Conservation (phyloP, 2,888 invertebrate genomes). For the Spodoptera littoralis region DNA sequence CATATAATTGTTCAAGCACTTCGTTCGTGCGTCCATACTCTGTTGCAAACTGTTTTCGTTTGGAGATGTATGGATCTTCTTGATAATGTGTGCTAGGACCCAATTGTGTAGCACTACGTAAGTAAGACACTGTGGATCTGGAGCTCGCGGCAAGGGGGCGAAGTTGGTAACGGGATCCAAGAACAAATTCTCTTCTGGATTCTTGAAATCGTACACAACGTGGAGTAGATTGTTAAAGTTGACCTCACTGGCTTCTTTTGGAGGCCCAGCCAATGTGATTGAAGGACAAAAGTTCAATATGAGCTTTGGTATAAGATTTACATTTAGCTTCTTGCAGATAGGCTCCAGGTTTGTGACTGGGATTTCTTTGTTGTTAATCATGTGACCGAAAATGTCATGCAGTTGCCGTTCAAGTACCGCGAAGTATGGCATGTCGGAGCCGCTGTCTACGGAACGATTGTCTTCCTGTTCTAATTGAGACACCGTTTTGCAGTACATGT, state of each 20-base stretch:
- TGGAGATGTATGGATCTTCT: constrained; percentile 89
- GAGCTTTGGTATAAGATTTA: constrained; percentile 93
- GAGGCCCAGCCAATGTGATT: constrained; percentile 82
- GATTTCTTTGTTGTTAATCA: constrained; percentile 91
- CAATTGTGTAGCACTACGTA: constrained; percentile 91
- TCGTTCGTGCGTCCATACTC: constrained; percentile 88
- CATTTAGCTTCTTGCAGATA: constrained; percentile 91
- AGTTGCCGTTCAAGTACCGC: constrained; percentile 86
- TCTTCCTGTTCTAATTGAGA: constrained; percentile 84
- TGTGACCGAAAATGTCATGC: constrained; percentile 90
- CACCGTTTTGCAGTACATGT: constrained; percentile 89
- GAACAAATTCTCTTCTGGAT: constrained; percentile 84
- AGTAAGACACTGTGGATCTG: constrained; percentile 88
- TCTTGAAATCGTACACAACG: constrained; percentile 81
- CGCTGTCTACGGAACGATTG: constrained; percentile 66
- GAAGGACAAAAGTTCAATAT: constrained; percentile 92
- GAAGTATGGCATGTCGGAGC: constrained; percentile 80
- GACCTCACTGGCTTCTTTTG: constrained; percentile 77
- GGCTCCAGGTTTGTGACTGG: constrained; percentile 91
- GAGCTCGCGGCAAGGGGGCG: constrained; percentile 79
- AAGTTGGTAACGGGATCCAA: constrained; percentile 82
- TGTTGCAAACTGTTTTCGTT: constrained; percentile 83
- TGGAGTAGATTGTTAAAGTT: constrained; percentile 80
- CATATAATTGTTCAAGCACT: constrained; percentile 89
- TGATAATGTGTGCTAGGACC: constrained; percentile 91